Percentiles rank a stretch among this genome's conserved stretches.
Evolutionary conservation across 2,888 invertebrate species (phyloP).

Genomic region (Platypus cylindrus): DNA sequence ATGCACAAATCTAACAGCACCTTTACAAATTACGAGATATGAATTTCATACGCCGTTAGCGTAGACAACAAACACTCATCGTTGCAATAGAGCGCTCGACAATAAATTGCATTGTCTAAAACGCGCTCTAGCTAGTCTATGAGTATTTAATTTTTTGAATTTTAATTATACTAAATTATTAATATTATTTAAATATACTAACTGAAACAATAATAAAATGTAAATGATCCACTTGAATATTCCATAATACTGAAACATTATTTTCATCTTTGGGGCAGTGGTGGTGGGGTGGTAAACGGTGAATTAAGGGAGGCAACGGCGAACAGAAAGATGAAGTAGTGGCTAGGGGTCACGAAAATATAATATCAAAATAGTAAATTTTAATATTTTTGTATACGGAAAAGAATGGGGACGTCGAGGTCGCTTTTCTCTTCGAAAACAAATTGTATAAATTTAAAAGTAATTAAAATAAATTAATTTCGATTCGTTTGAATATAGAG

Average conservation of each 20-base stretch:
- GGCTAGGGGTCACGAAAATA: constrained; percentile 12
- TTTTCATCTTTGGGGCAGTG: constrained; percentile 2
- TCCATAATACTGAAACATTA: constrained; percentile 11
- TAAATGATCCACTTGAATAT: constrained; percentile 13
- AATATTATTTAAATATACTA: background rate
- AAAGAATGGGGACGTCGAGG: no score
- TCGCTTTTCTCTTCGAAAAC: constrained; percentile 9
- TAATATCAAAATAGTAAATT: no score
- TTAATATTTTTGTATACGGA: no score
- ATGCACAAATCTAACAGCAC: no score
- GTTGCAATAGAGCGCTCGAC: no score
- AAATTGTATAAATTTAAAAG: constrained; percentile 34
- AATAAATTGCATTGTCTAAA: no score
- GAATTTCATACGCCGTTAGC: no score
- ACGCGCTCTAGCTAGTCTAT: background rate
- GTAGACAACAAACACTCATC: no score
- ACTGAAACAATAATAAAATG: constrained; percentile 10
- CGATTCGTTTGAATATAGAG: constrained; percentile 17
- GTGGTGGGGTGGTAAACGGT: background rate
- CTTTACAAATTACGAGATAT: no score
- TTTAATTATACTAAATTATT: background rate
- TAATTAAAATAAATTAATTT: constrained; percentile 32
- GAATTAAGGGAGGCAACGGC: background rate
- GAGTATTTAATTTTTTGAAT: constrained; percentile 1
- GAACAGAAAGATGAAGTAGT: background rate